Evolutionary conservation across 2,888 invertebrate genomes (phyloP).

Genomic region (Psococerastis gibbosa): DNA sequence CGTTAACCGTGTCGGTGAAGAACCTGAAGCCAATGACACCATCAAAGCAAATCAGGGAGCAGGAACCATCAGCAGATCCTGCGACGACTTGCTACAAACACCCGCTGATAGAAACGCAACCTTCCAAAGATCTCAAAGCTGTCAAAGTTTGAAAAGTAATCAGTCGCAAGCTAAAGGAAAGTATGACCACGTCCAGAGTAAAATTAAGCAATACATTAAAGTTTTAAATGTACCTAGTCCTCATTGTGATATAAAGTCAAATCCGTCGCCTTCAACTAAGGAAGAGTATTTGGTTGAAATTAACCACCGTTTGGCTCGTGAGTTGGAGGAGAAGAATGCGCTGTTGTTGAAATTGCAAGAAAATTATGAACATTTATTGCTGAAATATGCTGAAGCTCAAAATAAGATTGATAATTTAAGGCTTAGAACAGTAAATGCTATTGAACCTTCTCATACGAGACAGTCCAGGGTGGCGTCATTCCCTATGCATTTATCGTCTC

Average conservation of each 20-base stretch:
- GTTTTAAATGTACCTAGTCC: slow-evolving; percentile 10
- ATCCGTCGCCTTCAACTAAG: not conserved
- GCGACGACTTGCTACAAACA: not conserved
- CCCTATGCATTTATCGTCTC: not conserved
- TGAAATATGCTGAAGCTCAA: slow-evolving; percentile 16
- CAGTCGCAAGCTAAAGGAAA: slow-evolving; percentile 16
- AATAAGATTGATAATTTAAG: slow-evolving; percentile 16
- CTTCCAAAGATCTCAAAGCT: slow-evolving; percentile 19
- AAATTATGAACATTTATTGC: slow-evolving; percentile 16
- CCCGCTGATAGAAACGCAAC: slow-evolving; percentile 17
- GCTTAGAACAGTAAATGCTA: slow-evolving; percentile 9
- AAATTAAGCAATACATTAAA: slow-evolving; percentile 20
- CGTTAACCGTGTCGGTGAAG: not conserved
- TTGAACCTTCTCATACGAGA: not conserved
- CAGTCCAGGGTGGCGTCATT: not conserved
- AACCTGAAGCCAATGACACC: not conserved
- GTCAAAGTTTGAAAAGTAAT: slow-evolving; percentile 17
- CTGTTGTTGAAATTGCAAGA: slow-evolving; percentile 15
- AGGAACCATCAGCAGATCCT: not conserved
- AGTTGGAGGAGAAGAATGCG: slow-evolving; percentile 16
- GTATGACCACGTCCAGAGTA: slow-evolving; percentile 20
- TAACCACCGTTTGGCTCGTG: slow-evolving; percentile 13
- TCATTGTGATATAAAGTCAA: slow-evolving; percentile 5
- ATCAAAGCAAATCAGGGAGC: not conserved
- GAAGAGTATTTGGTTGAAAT: slow-evolving; percentile 10